phyloP scores from a whole-genome alignment of 1,140 invertebrate genomes.

The Harpegnathos saltator region DNA sequence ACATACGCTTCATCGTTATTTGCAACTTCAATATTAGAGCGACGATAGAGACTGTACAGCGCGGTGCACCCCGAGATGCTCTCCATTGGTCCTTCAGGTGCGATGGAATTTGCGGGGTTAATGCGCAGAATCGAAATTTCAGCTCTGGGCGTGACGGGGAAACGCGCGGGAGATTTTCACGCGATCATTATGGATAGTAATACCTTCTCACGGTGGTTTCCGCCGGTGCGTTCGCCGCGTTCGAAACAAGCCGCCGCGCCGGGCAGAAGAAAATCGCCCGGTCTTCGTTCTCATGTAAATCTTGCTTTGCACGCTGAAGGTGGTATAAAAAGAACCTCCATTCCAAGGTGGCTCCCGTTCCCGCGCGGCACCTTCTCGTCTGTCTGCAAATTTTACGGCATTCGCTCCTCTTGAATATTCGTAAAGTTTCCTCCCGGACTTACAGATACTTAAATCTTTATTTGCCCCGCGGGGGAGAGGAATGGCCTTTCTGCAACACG shows the following conservation, averaged over 20 bases:
- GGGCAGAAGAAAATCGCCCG: constrained; percentile 34
- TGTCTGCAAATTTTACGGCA: constrained; percentile 49
- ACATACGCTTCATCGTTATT: no score
- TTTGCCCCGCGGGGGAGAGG: constrained; percentile 18
- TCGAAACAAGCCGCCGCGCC: constrained; percentile 42
- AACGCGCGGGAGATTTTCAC: constrained; percentile 28
- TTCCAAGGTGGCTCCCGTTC: constrained; percentile 34
- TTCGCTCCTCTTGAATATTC: constrained; percentile 49
- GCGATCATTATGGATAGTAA: constrained; percentile 33
- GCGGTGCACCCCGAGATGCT: no score
- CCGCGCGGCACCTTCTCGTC: background rate
- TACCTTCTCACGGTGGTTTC: constrained; percentile 32
- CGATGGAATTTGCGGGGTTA: no score
- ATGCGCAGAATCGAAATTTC: no score
- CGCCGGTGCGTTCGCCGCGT: constrained; percentile 24
- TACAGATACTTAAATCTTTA: constrained; percentile 56
- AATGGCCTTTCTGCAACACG: constrained; percentile 25
- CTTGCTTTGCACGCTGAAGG: constrained; percentile 40
- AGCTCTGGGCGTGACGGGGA: background rate
- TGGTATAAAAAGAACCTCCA: constrained; percentile 57
- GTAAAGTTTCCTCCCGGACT: constrained; percentile 44
- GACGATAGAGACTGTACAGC: no score
- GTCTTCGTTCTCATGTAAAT: constrained; percentile 49
- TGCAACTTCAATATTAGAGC: no score
- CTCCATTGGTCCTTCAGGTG: no score